A percentile compares a stretch with the other conserved stretches of the same genome.
Conservation (phyloP, 2,888 invertebrate genomes). For the Leptinotarsa rubiginosa region DNA sequence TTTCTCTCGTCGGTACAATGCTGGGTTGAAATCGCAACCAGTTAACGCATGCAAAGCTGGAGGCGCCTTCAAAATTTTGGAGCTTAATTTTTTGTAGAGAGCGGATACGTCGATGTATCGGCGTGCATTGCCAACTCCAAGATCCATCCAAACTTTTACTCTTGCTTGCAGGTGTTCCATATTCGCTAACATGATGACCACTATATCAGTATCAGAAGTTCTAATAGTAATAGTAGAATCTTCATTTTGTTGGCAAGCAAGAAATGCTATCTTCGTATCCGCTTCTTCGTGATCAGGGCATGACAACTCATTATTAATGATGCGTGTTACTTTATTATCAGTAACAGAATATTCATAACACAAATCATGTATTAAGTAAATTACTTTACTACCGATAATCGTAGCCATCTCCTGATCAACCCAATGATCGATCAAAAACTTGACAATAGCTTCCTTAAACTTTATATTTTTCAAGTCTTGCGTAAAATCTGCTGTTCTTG, state of each 20-base stretch:
- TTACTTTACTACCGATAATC: slow-evolving; percentile 26
- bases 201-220: slow-evolving; percentile 50
- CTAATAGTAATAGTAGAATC: slow-evolving; percentile 38
- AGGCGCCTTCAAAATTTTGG: not conserved
- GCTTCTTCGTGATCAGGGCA: too few species aligned
- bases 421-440: slow-evolving; percentile 36
- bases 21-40: slow-evolving; percentile 46
- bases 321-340: too few species aligned
- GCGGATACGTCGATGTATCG: slow-evolving; percentile 46
- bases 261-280: too few species aligned
- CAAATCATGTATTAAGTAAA: slow-evolving; percentile 36
- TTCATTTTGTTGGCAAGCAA: too few species aligned
- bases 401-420: slow-evolving; percentile 20
- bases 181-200: slow-evolving; percentile 48
- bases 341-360: not conserved
- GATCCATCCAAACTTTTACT: slow-evolving; percentile 44
- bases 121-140: slow-evolving; percentile 22
- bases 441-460: slow-evolving; percentile 43
- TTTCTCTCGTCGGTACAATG: slow-evolving; percentile 40
- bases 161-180: slow-evolving; percentile 43
- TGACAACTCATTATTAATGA: too few species aligned
- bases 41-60: too few species aligned
- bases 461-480: slow-evolving; percentile 40
- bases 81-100: slow-evolving; percentile 44
- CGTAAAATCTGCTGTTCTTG: slow-evolving; percentile 29